These are phyloP conservation scores for Willisornis vidua DNA, from an alignment of 2,113 vertebrate species.

Conservation along the genomic window DNA sequence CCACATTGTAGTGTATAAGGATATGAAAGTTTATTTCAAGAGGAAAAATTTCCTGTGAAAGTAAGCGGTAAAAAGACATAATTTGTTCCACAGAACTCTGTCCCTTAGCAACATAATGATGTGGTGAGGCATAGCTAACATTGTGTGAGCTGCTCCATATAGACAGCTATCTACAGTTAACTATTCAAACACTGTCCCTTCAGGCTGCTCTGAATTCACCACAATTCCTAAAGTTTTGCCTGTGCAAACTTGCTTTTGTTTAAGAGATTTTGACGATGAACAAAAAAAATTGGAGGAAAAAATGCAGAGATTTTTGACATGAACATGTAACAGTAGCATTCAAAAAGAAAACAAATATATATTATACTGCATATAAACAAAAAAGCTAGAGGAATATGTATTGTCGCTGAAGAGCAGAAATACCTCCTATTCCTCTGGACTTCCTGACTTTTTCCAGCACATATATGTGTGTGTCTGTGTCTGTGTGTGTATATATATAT, in stretches of 20 bases:
- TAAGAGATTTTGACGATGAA: not conserved
- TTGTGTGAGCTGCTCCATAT: not conserved
- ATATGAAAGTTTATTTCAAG: not conserved
- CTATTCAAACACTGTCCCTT: not conserved
- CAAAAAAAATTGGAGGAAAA: not conserved
- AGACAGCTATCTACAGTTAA: not conserved
- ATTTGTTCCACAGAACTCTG: not conserved
- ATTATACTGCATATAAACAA: not conserved
- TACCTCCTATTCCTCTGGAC: not conserved
- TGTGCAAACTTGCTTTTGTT: not conserved
- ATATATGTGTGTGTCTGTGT: not conserved
- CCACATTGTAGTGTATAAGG: not conserved
- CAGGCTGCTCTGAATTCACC: not conserved
- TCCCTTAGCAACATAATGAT: not conserved
- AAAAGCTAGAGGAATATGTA: not conserved
- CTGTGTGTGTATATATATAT: not conserved
- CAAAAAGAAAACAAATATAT: not conserved
- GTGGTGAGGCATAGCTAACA: not conserved
- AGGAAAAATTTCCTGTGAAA: not conserved
- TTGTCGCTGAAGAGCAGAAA: not conserved
- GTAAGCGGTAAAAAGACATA: not conserved
- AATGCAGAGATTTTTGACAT: not conserved
- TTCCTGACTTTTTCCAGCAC: not conserved
- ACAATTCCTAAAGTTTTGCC: not conserved
- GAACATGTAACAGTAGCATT: not conserved